These are phyloP conservation scores for Paraplagusia blochii DNA, from an alignment of 2,113 vertebrate genomes.

Conservation along the genomic window DNA sequence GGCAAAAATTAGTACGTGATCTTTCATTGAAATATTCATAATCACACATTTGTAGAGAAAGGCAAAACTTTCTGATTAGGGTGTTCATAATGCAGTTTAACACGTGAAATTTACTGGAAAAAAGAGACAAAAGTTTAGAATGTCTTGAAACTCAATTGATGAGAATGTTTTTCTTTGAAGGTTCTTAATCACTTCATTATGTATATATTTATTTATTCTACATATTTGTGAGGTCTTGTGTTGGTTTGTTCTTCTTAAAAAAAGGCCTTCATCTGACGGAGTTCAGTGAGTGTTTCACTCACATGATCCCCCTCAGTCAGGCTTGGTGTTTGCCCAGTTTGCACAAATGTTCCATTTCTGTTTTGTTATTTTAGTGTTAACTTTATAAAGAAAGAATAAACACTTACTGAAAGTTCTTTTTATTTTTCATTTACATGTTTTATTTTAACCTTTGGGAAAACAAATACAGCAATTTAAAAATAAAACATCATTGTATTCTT, in stretches of 20 bases:
- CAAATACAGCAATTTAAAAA: slow-evolving; percentile 34
- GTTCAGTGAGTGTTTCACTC: slow-evolving; percentile 45
- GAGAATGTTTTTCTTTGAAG: no score
- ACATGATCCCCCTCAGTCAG: slow-evolving; percentile 36
- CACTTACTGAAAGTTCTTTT: slow-evolving; percentile 1
- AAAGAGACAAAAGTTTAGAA: no score
- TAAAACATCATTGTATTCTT: slow-evolving; percentile 13
- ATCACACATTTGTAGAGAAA: no score
- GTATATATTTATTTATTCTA: slow-evolving; percentile 76
- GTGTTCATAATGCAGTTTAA: no score
- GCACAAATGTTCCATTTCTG: slow-evolving; percentile 52
- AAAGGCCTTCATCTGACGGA: slow-evolving; percentile 19
- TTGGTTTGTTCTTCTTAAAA: slow-evolving; percentile 32
- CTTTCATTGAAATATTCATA: no score
- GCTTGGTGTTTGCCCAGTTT: slow-evolving; percentile 60
- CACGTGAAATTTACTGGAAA: no score
- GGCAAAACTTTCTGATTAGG: no score
- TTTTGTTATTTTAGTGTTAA: slow-evolving; percentile 26
- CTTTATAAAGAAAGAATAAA: slow-evolving; percentile 57
- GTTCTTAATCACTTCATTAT: slow-evolving; percentile 43
- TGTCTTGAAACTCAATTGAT: no score
- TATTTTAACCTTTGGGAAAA: slow-evolving; percentile 27
- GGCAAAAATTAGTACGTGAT: no score
- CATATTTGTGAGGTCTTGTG: slow-evolving; percentile 72
- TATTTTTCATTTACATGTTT: slow-evolving; percentile 15